Evolutionary conservation across 2,113 vertebrate species (phyloP).

Genomic region (Eira barbara): DNA sequence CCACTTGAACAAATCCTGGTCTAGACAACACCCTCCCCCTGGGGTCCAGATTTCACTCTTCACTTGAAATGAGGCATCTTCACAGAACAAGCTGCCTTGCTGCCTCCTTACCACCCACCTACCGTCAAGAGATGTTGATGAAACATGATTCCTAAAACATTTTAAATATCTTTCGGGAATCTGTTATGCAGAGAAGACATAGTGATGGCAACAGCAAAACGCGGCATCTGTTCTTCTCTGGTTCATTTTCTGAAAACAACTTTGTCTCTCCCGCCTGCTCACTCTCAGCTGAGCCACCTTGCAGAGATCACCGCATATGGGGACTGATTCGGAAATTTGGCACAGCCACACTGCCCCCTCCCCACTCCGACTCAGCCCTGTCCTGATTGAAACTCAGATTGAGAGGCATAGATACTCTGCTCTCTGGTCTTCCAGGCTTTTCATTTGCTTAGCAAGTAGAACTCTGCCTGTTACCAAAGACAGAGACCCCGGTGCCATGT

Average conservation of each 20-base stretch:
- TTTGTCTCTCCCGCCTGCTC: fast-evolving
- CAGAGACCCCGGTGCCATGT: fast-evolving
- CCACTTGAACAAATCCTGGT: neutral
- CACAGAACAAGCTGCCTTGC: neutral
- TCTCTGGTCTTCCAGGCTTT: fast-evolving
- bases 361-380: neutral
- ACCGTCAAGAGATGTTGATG: neutral
- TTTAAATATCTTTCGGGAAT: neutral
- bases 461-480: neutral
- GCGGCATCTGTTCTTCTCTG: neutral
- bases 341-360: neutral
- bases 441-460: no score
- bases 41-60: neutral
- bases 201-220: neutral
- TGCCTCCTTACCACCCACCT: neutral
- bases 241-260: neutral
- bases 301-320: fast-evolving
- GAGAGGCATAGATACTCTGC: neutral
- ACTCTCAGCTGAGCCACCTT: neutral
- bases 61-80: neutral
- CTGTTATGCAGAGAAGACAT: neutral
- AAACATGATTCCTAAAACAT: neutral
- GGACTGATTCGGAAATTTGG: neutral
- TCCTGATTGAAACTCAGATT: fast-evolving
- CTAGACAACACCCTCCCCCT: fast-evolving